phyloP scores from a whole-genome alignment of 2,797 vertebrate genomes.

The Pipistrellus pipistrellus region DNA sequence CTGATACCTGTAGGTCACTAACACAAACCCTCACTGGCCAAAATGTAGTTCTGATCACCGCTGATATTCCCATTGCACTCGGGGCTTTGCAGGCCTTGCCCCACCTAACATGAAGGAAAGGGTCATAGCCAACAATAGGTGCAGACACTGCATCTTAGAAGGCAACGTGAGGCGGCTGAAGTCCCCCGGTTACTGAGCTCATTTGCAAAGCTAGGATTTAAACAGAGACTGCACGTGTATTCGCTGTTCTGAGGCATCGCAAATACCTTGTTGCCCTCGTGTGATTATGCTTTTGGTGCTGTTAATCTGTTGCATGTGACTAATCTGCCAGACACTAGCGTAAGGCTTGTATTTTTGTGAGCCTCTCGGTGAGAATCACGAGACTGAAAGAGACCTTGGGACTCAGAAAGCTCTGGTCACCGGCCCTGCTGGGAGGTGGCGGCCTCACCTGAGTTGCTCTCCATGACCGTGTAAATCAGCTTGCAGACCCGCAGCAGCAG shows the following conservation, averaged over 20 bases:
- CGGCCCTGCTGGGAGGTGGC: background rate
- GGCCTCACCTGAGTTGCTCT: slow-evolving; percentile 96
- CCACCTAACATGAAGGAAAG: background rate
- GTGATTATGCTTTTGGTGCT: background rate
- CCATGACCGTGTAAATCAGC: slow-evolving; percentile 98
- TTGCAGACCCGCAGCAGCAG: slow-evolving; percentile 96
- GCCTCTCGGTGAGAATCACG: background rate
- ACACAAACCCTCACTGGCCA: background rate
- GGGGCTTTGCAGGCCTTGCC: background rate
- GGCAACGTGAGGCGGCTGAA: background rate
- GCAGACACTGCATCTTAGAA: background rate
- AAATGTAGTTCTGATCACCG: background rate
- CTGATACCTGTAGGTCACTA: background rate
- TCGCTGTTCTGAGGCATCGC: background rate
- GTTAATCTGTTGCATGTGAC: background rate
- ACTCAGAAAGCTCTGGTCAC: background rate
- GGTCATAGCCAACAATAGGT: background rate
- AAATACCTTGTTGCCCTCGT: background rate
- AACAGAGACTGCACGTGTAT: background rate
- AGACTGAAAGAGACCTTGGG: background rate
- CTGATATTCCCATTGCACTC: background rate
- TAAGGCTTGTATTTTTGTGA: background rate
- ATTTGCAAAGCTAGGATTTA: background rate
- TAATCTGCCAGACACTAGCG: background rate
- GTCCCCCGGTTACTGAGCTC: background rate